These are phyloP conservation scores for Polyommatus iphigenia DNA, from an alignment of 2,888 invertebrate genomes.

Conservation along the genomic window DNA sequence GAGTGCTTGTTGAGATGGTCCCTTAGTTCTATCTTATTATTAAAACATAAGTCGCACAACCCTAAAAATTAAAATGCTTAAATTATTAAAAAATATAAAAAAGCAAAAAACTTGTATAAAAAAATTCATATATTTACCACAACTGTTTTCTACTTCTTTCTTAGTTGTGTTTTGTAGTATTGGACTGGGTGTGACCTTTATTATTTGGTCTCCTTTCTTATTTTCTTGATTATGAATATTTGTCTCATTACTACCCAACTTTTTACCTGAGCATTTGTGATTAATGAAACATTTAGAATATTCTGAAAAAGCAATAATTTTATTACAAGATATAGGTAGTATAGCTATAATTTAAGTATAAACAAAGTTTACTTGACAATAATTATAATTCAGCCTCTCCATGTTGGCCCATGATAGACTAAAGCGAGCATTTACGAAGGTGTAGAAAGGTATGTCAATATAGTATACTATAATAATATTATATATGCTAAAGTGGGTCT, in stretches of 20 bases:
- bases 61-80: no score
- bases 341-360: no score
- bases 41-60: conserved; percentile 45
- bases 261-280: conserved; percentile 37
- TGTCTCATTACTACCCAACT: not conserved
- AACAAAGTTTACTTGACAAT: no score
- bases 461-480: no score
- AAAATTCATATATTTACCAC: conserved; percentile 37
- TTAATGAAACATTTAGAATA: conserved; percentile 28
- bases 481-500: no score
- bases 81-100: no score
- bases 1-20: conserved; percentile 53
- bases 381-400: no score
- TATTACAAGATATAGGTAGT: no score
- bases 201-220: conserved; percentile 20
- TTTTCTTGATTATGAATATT: conserved; percentile 21
- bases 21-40: conserved; percentile 38
- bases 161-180: not conserved
- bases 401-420: no score
- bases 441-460: no score
- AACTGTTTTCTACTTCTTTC: conserved; percentile 27
- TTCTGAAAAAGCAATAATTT: conserved; percentile 5
- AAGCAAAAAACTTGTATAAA: no score
- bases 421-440: no score
- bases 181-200: not conserved